Percentiles rank a stretch among this genome's conserved stretches.
Evolutionary conservation across 2,113 vertebrate genomes (phyloP).

Genomic region (Paramisgurnus dabryanus): DNA sequence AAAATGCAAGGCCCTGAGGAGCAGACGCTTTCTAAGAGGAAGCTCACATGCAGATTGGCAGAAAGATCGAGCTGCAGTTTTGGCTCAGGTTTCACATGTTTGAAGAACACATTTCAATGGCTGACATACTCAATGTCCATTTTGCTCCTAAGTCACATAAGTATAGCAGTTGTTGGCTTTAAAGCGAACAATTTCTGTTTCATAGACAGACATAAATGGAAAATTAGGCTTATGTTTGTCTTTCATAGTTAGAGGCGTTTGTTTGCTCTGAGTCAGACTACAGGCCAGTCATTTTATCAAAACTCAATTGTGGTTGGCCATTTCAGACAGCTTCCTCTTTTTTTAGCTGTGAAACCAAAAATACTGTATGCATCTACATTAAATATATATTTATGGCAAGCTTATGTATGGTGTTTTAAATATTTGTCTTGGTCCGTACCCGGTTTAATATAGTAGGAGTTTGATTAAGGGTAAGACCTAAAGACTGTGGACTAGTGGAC

Average conservation of each 20-base stretch:
- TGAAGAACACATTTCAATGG: slow-evolving; percentile 17
- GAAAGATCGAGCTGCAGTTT: slow-evolving; percentile 14
- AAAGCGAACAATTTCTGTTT: background rate
- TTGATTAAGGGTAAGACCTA: slow-evolving; percentile 5
- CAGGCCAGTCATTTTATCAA: slow-evolving; percentile 63
- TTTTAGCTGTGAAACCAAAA: slow-evolving; percentile 61
- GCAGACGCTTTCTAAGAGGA: slow-evolving; percentile 55
- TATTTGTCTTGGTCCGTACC: background rate
- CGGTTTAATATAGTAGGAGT: background rate
- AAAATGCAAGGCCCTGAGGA: slow-evolving; percentile 64
- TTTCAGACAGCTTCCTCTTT: slow-evolving; percentile 70
- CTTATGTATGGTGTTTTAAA: background rate
- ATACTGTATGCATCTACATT: slow-evolving; percentile 48
- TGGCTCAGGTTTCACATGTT: slow-evolving; percentile 25
- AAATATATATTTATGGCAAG: slow-evolving; percentile 1
- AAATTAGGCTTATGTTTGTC: slow-evolving; percentile 24
- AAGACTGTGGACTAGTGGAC: background rate
- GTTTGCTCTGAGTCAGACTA: slow-evolving; percentile 52
- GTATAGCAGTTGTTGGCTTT: slow-evolving; percentile 1
- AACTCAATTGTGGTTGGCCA: slow-evolving; percentile 64
- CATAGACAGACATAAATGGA: slow-evolving; percentile 19
- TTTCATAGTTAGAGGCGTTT: slow-evolving; percentile 32
- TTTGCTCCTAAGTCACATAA: slow-evolving; percentile 26
- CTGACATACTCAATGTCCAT: slow-evolving; percentile 26
- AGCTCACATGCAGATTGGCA: slow-evolving; percentile 38